Conservation (phyloP, 1,140 invertebrate species). For the Gyrodactylus bullatarudis region DNA sequence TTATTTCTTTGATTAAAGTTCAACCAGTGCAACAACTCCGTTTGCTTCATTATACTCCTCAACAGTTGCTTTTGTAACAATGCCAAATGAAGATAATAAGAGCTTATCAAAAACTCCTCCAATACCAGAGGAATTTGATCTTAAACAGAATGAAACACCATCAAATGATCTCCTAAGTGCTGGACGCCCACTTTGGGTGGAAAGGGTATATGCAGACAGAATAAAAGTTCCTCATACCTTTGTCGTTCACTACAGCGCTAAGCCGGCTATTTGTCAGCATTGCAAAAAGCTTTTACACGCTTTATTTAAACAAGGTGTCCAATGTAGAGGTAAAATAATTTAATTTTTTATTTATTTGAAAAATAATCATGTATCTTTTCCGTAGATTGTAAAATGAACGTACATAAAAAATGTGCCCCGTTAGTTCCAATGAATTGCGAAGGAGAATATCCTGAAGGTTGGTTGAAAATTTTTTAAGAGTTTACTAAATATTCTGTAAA, state of each 20-base stretch:
- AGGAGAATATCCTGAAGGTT: constrained; percentile 24
- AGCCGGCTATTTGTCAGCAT: constrained; percentile 67
- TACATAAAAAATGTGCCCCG: constrained; percentile 75
- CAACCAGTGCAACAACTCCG: not conserved
- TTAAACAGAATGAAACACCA: no score
- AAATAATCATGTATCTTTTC: constrained; percentile 7
- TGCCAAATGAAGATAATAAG: constrained; percentile 11
- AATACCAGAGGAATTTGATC: not conserved
- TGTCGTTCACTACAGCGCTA: constrained; percentile 40
- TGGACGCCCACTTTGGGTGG: constrained; percentile 36
- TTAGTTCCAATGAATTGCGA: constrained; percentile 75
- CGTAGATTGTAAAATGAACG: constrained; percentile 74
- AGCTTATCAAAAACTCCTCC: constrained; percentile 30
- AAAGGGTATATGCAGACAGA: constrained; percentile 31
- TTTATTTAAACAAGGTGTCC: constrained; percentile 71
- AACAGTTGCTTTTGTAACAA: constrained; percentile 7
- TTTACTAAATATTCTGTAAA: no score
- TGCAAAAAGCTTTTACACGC: constrained; percentile 78
- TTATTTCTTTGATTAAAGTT: not conserved
- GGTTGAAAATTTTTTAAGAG: constrained; percentile 24
- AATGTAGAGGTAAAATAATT: constrained; percentile 36
- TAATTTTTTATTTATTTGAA: not conserved
- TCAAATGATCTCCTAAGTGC: constrained; percentile 17
- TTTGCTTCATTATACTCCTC: not conserved
- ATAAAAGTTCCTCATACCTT: constrained; percentile 58